These are phyloP conservation scores for Alexandromys fortis DNA, from an alignment of 2,113 vertebrate species.

Conservation along the genomic window DNA sequence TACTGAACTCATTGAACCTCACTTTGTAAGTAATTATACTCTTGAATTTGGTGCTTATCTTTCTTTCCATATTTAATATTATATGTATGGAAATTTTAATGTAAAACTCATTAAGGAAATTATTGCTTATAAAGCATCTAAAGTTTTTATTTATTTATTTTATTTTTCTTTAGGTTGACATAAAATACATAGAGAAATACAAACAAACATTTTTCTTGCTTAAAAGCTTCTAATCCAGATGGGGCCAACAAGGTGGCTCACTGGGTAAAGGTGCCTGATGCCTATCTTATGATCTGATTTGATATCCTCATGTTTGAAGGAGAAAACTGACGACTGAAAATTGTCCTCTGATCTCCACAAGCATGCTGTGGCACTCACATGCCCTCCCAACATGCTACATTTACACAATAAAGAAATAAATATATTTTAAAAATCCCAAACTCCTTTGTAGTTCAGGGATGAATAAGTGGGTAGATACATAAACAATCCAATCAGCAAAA, in stretches of 20 bases:
- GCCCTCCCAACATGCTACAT: not conserved
- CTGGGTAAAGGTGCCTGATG: not conserved
- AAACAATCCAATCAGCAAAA: constrained; percentile 27
- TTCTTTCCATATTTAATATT: constrained; percentile 24
- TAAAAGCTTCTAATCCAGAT: constrained; percentile 4
- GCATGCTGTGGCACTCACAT: no score
- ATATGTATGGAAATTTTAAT: not conserved
- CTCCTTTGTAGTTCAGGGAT: not conserved
- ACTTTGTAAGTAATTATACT: not conserved
- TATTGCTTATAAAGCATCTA: constrained; percentile 13
- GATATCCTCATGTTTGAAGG: not conserved
- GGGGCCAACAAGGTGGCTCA: not conserved
- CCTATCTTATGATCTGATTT: not conserved
- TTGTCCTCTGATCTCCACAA: not conserved
- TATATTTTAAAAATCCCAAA: not conserved
- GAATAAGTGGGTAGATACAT: not conserved
- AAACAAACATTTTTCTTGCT: not conserved
- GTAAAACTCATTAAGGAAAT: constrained; percentile 41
- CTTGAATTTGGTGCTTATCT: not conserved
- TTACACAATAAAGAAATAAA: not conserved
- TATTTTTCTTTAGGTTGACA: constrained; percentile 26
- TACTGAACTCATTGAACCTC: not conserved
- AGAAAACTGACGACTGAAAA: not conserved
- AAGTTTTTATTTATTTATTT: not conserved
- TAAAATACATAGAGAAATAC: constrained; percentile 34